Conservation (phyloP, 53 echinoderm and acorn worm genomes). For the Hippasteria phrygiana region DNA sequence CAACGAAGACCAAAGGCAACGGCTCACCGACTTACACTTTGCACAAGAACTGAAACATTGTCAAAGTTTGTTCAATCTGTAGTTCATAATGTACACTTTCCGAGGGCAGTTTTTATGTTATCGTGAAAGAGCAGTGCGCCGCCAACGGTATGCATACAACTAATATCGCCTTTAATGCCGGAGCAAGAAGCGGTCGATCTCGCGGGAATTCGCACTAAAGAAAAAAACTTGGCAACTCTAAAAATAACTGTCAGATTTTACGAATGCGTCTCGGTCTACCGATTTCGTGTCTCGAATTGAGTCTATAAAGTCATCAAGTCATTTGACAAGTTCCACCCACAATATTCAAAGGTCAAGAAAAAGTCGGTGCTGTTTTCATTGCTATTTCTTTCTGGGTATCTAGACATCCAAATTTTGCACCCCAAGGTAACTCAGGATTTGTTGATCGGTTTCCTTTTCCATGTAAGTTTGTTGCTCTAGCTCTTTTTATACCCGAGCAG, state of each 20-base stretch:
- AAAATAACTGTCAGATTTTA: not conserved
- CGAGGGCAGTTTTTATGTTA: not conserved
- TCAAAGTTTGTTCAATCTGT: too few species aligned
- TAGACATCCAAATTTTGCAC: too few species aligned
- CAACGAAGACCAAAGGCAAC: too few species aligned
- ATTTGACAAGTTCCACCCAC: conserved; percentile 15
- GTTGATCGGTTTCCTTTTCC: too few species aligned
- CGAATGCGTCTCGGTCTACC: conserved; percentile 10
- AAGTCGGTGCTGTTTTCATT: too few species aligned
- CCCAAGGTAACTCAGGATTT: too few species aligned
- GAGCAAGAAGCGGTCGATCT: not conserved
- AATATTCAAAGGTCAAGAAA: too few species aligned
- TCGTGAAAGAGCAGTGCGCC: conserved; percentile 4
- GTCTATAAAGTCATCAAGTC: conserved; percentile 15
- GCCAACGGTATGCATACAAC: not conserved
- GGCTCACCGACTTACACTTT: too few species aligned
- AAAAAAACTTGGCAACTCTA: not conserved
- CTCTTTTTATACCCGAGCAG: too few species aligned
- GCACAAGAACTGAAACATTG: too few species aligned
- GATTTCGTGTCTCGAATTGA: not conserved
- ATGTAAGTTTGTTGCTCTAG: too few species aligned
- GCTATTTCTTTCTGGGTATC: not conserved
- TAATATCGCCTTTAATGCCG: not conserved
- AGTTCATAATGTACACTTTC: not conserved
- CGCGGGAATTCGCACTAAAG: too few species aligned